These are phyloP conservation scores for Epinephelus lanceolatus DNA, from an alignment of 2,113 vertebrate genomes.

Conservation along the genomic window DNA sequence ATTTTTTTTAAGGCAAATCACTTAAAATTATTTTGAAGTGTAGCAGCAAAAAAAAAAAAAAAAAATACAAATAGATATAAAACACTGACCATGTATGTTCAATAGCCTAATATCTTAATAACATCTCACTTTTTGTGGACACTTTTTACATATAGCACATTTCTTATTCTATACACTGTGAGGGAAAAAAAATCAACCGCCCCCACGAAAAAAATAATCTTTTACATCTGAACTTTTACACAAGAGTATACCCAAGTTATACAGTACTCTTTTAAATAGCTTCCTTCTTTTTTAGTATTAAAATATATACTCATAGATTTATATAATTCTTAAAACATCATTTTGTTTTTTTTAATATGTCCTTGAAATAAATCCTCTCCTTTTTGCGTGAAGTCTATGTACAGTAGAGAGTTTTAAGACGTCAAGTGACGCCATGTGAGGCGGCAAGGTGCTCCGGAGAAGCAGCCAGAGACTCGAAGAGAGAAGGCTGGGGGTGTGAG, in stretches of 20 bases:
- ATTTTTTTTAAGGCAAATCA: conserved; percentile 86
- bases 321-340: conserved; percentile 82
- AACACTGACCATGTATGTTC: conserved; percentile 87
- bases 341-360: conserved; percentile 70
- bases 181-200: conserved; percentile 41
- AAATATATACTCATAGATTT: conserved; percentile 89
- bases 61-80: conserved; percentile 75
- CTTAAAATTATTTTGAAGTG: conserved; percentile 83
- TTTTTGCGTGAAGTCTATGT: conserved; percentile 80
- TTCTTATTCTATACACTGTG: conserved; percentile 84
- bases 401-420: conserved; percentile 74
- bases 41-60: conserved; percentile 85
- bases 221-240: conserved; percentile 85
- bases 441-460: conserved; percentile 64
- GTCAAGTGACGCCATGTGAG: conserved; percentile 44
- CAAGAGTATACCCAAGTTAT: conserved; percentile 88
- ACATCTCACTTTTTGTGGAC: conserved; percentile 78
- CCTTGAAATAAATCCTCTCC: conserved; percentile 85
- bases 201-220: conserved; percentile 75
- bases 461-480: conserved; percentile 61
- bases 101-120: conserved; percentile 87
- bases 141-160: conserved; percentile 84
- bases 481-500: conserved; percentile 39
- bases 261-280: conserved; percentile 90
- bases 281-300: conserved; percentile 89